Percentiles rank a stretch among this genome's conserved stretches.
Evolutionary conservation across 2,113 vertebrate species (phyloP).

Genomic region (Zeus faber): DNA sequence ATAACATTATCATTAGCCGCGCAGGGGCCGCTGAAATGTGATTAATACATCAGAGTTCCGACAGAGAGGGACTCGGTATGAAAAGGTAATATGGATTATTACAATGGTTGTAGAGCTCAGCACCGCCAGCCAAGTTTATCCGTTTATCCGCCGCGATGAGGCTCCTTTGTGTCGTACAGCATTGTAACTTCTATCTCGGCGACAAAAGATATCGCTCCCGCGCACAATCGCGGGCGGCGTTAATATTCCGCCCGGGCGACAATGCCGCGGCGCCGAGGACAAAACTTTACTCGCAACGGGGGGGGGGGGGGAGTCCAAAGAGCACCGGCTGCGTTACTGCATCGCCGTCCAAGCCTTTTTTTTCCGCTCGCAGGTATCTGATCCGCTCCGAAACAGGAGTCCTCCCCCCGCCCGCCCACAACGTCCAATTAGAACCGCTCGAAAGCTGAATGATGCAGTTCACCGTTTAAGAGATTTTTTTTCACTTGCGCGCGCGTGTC

Average conservation of each 20-base stretch:
- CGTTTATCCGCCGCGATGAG: slow-evolving; percentile 78
- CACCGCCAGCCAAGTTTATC: slow-evolving; percentile 75
- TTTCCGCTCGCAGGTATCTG: slow-evolving; percentile 63
- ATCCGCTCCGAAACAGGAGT: slow-evolving; percentile 70
- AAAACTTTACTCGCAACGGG: slow-evolving; percentile 53
- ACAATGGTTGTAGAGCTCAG: slow-evolving; percentile 74
- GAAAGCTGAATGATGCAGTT: slow-evolving; percentile 65
- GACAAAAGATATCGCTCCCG: slow-evolving; percentile 72
- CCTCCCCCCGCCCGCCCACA: slow-evolving; percentile 57
- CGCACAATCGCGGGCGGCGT: slow-evolving; percentile 62
- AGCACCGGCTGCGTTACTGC: slow-evolving; percentile 58
- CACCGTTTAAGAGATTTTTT: slow-evolving; percentile 57
- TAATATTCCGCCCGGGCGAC: slow-evolving; percentile 69
- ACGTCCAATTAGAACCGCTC: slow-evolving; percentile 65
- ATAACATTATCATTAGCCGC: slow-evolving; percentile 68
- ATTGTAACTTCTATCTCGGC: slow-evolving; percentile 76
- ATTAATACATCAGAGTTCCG: slow-evolving; percentile 76
- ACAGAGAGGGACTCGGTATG: slow-evolving; percentile 65
- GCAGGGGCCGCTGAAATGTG: slow-evolving; percentile 74
- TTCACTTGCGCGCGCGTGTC: slow-evolving; percentile 35
- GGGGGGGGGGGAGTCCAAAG: slow-evolving; percentile 49
- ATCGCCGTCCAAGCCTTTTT: slow-evolving; percentile 43
- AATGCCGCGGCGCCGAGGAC: slow-evolving; percentile 56
- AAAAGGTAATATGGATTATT: slow-evolving; percentile 80
- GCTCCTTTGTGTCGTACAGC: slow-evolving; percentile 71